These are phyloP conservation scores for Mormyrops attenuatus DNA, from an alignment of 2,797 vertebrate genomes.

Conservation along the genomic window DNA sequence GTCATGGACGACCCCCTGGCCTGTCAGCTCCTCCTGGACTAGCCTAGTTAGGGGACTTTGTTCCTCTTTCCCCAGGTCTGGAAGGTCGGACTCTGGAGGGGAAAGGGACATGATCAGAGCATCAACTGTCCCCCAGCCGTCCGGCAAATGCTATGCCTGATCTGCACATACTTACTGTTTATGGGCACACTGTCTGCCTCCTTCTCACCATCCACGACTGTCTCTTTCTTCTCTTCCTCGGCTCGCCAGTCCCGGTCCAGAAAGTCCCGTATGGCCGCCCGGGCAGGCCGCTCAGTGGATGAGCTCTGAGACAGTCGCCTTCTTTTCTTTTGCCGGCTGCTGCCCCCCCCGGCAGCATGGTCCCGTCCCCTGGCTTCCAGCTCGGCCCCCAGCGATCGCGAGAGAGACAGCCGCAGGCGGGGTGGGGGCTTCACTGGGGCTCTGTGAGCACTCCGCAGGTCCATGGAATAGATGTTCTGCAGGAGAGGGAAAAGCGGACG, in stretches of 20 bases:
- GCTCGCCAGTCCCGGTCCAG: conserved; percentile 33
- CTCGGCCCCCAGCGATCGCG: conserved; percentile 59
- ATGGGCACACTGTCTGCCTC: conserved; percentile 36
- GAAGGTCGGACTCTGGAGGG: conserved; percentile 11
- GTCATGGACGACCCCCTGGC: conserved; percentile 1
- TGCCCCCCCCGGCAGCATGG: conserved; percentile 27
- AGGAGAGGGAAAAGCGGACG: conserved; percentile 21
- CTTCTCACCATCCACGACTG: conserved; percentile 32
- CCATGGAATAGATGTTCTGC: conserved; percentile 87
- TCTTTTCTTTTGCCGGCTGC: conserved; percentile 31
- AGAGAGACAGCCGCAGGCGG: conserved; percentile 80
- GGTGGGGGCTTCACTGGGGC: conserved; percentile 60
- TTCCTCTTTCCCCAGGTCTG: conserved; percentile 40
- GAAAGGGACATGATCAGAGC: not conserved
- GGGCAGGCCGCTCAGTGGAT: conserved; percentile 33
- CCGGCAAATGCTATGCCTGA: not conserved
- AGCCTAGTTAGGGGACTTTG: conserved; percentile 17
- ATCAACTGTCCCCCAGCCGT: not conserved
- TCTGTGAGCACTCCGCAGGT: conserved; percentile 90
- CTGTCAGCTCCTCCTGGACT: not conserved
- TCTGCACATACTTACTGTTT: conserved; percentile 45
- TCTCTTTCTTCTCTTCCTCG: conserved; percentile 36
- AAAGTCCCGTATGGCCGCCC: conserved; percentile 23
- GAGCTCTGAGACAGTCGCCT: conserved; percentile 31
- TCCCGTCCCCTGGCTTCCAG: conserved; percentile 34